Base-by-base conservation (phyloP, 1,140 invertebrate species). In the Muscidifurax raptorellus region DNA sequence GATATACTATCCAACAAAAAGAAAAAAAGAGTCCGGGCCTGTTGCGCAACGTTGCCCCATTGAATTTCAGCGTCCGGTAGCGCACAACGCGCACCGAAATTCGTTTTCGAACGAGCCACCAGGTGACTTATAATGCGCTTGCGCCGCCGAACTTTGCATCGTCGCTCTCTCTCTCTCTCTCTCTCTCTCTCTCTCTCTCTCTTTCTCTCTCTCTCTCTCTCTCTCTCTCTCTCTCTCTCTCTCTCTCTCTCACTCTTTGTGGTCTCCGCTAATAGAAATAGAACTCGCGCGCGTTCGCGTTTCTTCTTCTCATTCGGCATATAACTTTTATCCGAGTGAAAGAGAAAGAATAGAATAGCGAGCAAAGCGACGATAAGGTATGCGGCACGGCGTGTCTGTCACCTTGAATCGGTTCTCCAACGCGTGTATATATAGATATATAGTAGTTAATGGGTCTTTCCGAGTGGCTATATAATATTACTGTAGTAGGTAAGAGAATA, bases 401-500 rank as follows among this genome's bases (percentile, higher is more conserved):
- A 69, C 28, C 67, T 30, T 27, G 27, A n/a, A 27, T 69, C 67
- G 67, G 10, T 18, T 28, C 12, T 69, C 27, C 67, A 27, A 6
- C 9, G 67, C 67, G 67, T 7, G 25, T 15, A 69, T 69, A 4
- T 15, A 69, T 69, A 4, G 1, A 18, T 18, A 18, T 59, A n/a
- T n/a, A 18, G 25, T 27, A n/a, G n/a, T n/a, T 30, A 13, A 13
- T 0, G 13, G 2, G 9, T 12, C 1, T 10, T 27, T 15, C n/a
- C n/a, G n/a, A n/a, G n/a, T 13, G 66, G 66, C 66, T 52, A 52
- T 10, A 40, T 13, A 40, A 40, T 40, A 40, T 40, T 40, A 40
- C 10, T 40, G 44, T 15, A 18, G 7, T 1, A 59, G 52, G 52
- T 59, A 59, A 59, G 52, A 59, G 15, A 59, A 81, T 66, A 91